Conservation (phyloP, 23 tunicate species). For the Ciona savignyi region DNA sequence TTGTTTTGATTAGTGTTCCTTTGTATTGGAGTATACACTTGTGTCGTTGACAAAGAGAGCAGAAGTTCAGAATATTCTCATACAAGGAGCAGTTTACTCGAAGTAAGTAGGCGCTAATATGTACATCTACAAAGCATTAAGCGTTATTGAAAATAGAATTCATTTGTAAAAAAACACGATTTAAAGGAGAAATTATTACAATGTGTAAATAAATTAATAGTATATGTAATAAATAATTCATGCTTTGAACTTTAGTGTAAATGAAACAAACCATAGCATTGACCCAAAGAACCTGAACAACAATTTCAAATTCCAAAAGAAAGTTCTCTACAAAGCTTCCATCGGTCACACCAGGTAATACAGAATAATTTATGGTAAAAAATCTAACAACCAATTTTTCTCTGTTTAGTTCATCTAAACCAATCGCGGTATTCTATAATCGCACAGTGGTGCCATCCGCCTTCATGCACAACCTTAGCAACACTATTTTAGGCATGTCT, state of each 20-base stretch:
- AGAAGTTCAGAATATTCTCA: not conserved
- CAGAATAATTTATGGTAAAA: too few species aligned
- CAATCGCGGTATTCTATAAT: not conserved
- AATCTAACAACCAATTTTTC: not conserved
- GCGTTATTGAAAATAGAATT: too few species aligned
- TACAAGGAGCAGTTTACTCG: not conserved
- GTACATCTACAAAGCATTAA: too few species aligned
- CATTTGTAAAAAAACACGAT: too few species aligned
- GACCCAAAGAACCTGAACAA: not conserved
- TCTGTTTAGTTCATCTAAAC: not conserved
- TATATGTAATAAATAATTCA: too few species aligned
- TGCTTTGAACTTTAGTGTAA: not conserved
- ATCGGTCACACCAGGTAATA: not conserved
- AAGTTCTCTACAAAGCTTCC: not conserved
- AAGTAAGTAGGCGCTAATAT: not conserved
- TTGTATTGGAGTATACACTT: not conserved
- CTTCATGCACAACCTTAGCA: not conserved
- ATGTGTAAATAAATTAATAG: too few species aligned
- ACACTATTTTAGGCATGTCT: not conserved
- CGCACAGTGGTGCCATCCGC: not conserved
- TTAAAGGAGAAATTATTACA: too few species aligned
- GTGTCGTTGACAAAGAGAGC: not conserved
- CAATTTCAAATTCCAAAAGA: not conserved
- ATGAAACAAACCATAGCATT: not conserved
- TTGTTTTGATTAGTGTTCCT: not conserved